Base-by-base conservation (phyloP, 1,140 invertebrate species). In the Drosophila sturtevanti region DNA sequence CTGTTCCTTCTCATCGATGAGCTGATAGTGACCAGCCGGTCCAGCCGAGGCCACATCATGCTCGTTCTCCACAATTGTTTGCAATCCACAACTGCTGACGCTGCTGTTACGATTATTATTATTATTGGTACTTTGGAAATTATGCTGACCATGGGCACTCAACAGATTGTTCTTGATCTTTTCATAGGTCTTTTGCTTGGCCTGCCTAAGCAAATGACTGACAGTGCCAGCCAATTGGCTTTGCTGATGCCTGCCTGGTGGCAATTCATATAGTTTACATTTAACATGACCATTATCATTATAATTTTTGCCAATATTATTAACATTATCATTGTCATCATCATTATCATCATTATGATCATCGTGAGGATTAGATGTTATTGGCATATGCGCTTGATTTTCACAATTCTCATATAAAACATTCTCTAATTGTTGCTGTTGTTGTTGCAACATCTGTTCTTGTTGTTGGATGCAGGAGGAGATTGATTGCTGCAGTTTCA, bases 391-490 rank as follows among this genome's bases (percentile, higher is more conserved):
- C 74, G 63, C 66, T 48, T 77, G 61, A 63, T 76, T 66, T 63
- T 77, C 72, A 84, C 63, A 66, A 65, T 82, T 79, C 64, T 79
- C 81, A 77, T 86, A 85, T 54, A 84, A 72, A 63, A 76, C 72
- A 79, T 85, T 63, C 18, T 74, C 73, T 85, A 86, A 55, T 62
- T 84, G 64, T 59, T 69, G 77, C 52, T 79, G 71, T 62, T 79
- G 72, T 63, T 71, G 67, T 44, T 85, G 81, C 82, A 80, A 76
- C 87, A 90, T 90, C 89, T 91, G 89, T 91, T 91, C 79, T 90
- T 90, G 89, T 82, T 90, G 81, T 90, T 91, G 87, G 89, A 81
- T 91, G 89, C 84, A 90, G 89, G 89, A 78, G 73, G 81, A 79
- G 61, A 68, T 81, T 72, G 77, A 71, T 81, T 89, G 82, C 79